These are phyloP conservation scores for Dicroscelio sp. DNA, from an alignment of 2,888 invertebrate species.

Conservation along the genomic window DNA sequence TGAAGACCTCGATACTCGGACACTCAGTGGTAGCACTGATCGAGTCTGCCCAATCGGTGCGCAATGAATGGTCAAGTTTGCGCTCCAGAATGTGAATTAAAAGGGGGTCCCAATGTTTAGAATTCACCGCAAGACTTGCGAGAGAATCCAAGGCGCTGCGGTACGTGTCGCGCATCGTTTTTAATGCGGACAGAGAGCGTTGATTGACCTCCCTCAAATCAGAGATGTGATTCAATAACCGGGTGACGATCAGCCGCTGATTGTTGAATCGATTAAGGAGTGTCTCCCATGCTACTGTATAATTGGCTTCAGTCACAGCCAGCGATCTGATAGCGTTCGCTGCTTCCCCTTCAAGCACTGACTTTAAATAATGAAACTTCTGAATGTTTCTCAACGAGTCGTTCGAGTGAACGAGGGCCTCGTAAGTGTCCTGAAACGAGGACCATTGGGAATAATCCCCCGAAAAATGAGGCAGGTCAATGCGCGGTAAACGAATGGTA, in stretches of 20 bases:
- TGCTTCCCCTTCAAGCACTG: background rate
- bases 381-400: background rate
- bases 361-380: background rate
- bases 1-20: background rate
- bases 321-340: background rate
- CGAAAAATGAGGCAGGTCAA: background rate
- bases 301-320: background rate
- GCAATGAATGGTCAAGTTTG: background rate
- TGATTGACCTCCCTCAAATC: background rate
- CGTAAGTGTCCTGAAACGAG: background rate
- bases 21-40: background rate
- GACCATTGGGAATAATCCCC: background rate
- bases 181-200: background rate
- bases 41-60: background rate
- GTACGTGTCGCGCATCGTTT: background rate
- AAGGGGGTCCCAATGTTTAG: background rate
- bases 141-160: background rate
- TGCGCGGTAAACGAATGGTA: no score
- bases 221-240: background rate
- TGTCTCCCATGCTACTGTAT: background rate
- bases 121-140: no score
- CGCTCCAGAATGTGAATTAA: background rate
- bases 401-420: background rate
- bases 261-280: background rate
- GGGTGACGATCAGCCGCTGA: background rate